Base-by-base conservation (phyloP, 2,888 invertebrate species). In the Lepeophtheirus nordmannii region DNA sequence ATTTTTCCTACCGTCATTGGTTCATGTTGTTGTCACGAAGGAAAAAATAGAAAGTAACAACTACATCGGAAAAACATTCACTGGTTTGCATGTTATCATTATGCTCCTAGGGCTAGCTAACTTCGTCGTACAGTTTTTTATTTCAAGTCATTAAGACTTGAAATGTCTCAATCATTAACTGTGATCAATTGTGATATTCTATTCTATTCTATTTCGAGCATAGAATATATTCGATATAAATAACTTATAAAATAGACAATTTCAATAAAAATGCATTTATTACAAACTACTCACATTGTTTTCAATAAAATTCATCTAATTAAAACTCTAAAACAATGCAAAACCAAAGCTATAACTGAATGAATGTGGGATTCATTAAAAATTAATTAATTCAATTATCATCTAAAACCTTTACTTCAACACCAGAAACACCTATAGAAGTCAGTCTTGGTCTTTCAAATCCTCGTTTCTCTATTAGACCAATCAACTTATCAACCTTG, bases 1-100 rank as follows among this genome's bases (percentile, higher is more conserved):
- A 11, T 92, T 92, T 76, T 82, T 88, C 0, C 77, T 92, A 23
- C 92, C 92, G 0, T 84, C 86, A 68, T 73, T 87, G n/a, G 79
- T 91, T 12, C 85, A 89, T 72, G 77, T 89, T 68, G 81, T 82
- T 3, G 84, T 17, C 38, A 23, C 23, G 23, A 56, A 37, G 53
- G 23, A 56, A 38, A 53, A 23, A 56, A 77, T 85, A 39, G 79
- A 81, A 67, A 77, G 82, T n/a, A 80, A 82, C 2, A 73, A 78
- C 63, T 30, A 5, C 30, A 76, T 88, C 10, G 83, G 83, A 0
- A 72, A 76, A 46, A 71, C 75, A 67, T 81, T 82, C 68, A 72
- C 80, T 0, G 57, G 82, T 1, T 75, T 85, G 61, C 86, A 89
- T 74, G 72, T 78, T 12, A 70, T 76, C 23, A 83, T 93, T 66